Base-by-base conservation (phyloP, 2,797 vertebrate genomes). In the Pristis pectinata region DNA sequence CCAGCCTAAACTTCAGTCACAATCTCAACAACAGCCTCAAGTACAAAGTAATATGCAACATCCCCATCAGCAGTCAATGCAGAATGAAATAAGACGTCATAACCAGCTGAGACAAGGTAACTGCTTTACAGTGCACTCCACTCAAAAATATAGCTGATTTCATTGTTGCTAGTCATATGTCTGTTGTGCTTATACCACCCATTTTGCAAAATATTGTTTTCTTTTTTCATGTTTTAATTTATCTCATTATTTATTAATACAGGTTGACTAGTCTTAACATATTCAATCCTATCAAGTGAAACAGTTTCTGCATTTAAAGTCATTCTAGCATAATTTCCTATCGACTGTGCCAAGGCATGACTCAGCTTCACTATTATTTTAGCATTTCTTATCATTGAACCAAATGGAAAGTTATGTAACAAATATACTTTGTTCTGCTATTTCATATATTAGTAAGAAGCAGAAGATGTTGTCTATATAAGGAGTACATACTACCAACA, bases 21-120 rank as follows among this genome's bases (percentile, higher is more conserved):
- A 53, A 93, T 19, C 37, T 59, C 89, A 94, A 77, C 89, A 27
- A 8, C 89, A 94, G 61, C 53, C 72, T 83, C 94, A 95, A 95
- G 87, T 94, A 83, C 0, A 94, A 94, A 95, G 96, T 95, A 96
- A 97, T 95, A 95, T 97, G 77, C 98, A 98, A 95, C 97, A 96
- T 74, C 92, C 44, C 1, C 72, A 97, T 95, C 95, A 96, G 0
- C 97, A 97, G 94, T 95, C 96, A 64, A 96, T 94, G 94, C 96
- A 96, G 22, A 94, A 96, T 59, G 98, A 99, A 95, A 95, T 97
- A 0, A 97, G 98, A 15, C 97, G 97, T 0, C 99, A 98, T 95
- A 98, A 98, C 98, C 98, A 98, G 96, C 98, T 99, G 77, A 97
- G 98, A 96, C 98, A 98, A 95, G 99, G 99, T 99, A 97, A 72